These are phyloP conservation scores for Sylvia atricapilla DNA, from an alignment of 2,113 vertebrate species.

Conservation along the genomic window DNA sequence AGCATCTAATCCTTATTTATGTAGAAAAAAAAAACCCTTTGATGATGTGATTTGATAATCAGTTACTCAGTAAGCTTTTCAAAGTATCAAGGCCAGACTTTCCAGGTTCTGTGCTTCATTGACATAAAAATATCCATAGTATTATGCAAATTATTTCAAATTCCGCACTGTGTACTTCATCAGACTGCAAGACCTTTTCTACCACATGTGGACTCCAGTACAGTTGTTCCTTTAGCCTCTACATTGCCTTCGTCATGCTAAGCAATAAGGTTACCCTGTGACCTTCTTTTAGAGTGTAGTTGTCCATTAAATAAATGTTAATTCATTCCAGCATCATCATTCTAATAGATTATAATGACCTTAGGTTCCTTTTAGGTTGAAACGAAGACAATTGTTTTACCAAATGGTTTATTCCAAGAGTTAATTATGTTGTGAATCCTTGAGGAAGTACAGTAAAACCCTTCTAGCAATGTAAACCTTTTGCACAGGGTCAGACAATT, in stretches of 20 bases:
- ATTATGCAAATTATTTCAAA: background rate
- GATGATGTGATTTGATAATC: background rate
- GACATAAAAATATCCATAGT: background rate
- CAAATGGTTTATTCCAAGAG: background rate
- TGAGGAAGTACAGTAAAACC: background rate
- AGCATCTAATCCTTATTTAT: background rate
- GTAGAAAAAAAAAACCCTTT: background rate
- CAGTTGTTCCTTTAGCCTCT: background rate
- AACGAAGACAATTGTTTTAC: background rate
- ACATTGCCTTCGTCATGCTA: background rate
- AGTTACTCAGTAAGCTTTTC: background rate
- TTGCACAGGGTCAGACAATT: background rate
- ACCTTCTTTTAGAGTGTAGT: background rate
- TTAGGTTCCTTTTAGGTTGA: background rate
- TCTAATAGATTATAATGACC: background rate
- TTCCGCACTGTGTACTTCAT: background rate
- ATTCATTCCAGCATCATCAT: background rate
- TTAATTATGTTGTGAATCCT: background rate
- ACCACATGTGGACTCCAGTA: background rate
- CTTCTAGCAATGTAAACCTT: background rate
- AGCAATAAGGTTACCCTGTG: background rate
- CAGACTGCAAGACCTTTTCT: background rate
- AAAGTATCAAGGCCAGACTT: background rate
- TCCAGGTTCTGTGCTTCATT: background rate
- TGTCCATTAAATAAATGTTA: background rate